Conservation (phyloP, 2,888 invertebrate genomes). For the Chorisops tibialis region DNA sequence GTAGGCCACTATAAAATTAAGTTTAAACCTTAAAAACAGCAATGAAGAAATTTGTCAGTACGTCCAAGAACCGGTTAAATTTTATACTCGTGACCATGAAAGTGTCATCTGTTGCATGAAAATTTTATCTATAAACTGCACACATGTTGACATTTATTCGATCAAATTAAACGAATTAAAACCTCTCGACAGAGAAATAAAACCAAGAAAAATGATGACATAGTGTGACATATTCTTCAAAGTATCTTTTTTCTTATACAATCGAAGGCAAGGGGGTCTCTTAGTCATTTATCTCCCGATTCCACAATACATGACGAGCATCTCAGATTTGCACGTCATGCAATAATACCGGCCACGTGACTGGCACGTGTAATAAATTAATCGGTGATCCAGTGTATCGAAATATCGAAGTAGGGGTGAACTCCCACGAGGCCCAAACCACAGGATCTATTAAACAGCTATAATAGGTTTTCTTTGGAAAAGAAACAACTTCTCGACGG, state of each 20-base stretch:
- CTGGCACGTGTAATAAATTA: constrained; percentile 27
- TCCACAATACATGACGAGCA: not conserved
- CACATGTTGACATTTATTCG: constrained; percentile 5
- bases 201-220: not conserved
- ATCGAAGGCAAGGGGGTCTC: not conserved
- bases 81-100: too few relatives aligned
- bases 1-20: too few relatives aligned
- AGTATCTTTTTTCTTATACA: constrained; percentile 5
- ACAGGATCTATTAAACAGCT: constrained; percentile 14
- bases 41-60: too few relatives aligned
- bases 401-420: constrained; percentile 6
- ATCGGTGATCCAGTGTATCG: constrained; percentile 25
- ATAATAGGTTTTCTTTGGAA: constrained; percentile 10
- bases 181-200: not conserved
- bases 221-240: constrained; percentile 11
- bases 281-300: constrained; percentile 18
- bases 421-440: constrained; percentile 6
- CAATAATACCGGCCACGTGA: constrained; percentile 20
- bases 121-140: constrained; percentile 8
- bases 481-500: too few relatives aligned
- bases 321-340: constrained; percentile 23
- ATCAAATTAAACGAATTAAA: not conserved
- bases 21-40: too few relatives aligned
- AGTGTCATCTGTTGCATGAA: constrained; percentile 12
- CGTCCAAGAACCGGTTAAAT: too few relatives aligned